Conservation (phyloP, 2,113 vertebrate genomes). For the Prionailurus viverrinus region DNA sequence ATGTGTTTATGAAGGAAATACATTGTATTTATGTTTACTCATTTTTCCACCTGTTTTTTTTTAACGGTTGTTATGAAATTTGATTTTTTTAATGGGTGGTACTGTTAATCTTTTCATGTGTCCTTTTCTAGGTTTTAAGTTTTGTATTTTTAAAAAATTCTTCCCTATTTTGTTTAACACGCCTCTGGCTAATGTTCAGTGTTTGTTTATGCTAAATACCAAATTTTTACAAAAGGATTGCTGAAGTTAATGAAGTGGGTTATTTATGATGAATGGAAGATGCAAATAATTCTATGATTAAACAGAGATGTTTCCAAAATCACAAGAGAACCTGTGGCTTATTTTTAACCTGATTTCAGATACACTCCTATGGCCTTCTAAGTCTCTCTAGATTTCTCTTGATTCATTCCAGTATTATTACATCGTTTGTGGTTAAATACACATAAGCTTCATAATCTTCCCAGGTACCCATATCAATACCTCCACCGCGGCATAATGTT, state of each 20-base stretch:
- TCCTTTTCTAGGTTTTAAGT: slow-evolving; percentile 59
- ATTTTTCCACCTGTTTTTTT: slow-evolving; percentile 64
- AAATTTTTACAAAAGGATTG: slow-evolving; percentile 73
- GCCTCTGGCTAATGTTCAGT: slow-evolving; percentile 69
- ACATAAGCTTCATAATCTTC: background rate
- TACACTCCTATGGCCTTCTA: background rate
- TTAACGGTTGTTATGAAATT: slow-evolving; percentile 58
- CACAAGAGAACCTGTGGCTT: slow-evolving; percentile 47
- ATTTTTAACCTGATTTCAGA: slow-evolving; percentile 45
- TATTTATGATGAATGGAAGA: slow-evolving; percentile 78
- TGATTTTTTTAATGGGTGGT: slow-evolving; percentile 61
- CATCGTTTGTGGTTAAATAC: background rate
- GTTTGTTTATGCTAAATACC: slow-evolving; percentile 80
- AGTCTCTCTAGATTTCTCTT: background rate
- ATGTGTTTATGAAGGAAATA: slow-evolving; percentile 83
- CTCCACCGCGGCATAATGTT: accelerated
- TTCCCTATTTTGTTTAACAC: slow-evolving; percentile 70
- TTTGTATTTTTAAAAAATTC: background rate
- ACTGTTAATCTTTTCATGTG: slow-evolving; percentile 64
- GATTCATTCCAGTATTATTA: background rate
- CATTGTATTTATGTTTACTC: slow-evolving; percentile 78
- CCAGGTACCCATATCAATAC: background rate
- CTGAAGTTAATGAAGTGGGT: slow-evolving; percentile 63
- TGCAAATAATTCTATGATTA: slow-evolving; percentile 76
- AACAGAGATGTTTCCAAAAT: slow-evolving; percentile 68